Evolutionary conservation across 2,113 vertebrate genomes (phyloP).

Genomic region (Vombatus ursinus): DNA sequence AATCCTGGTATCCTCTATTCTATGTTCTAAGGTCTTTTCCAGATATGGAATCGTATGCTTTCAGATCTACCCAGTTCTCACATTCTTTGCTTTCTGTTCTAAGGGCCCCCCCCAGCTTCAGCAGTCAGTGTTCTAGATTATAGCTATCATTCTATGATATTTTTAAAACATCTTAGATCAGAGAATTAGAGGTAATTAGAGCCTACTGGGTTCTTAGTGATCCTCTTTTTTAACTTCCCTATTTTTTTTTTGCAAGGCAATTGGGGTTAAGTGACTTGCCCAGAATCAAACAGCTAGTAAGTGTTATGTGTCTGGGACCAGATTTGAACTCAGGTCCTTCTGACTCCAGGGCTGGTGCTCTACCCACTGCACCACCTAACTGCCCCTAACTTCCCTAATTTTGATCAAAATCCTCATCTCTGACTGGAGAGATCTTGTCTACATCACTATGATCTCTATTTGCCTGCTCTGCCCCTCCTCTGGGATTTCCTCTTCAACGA

Average conservation of each 20-base stretch:
- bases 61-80: background rate
- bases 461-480: too few species aligned
- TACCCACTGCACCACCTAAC: too few species aligned
- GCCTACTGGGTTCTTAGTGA: too few species aligned
- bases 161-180: background rate
- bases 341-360: too few species aligned
- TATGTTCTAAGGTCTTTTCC: background rate
- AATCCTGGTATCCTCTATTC: background rate
- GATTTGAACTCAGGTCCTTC: too few species aligned
- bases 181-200: background rate
- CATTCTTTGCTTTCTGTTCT: background rate
- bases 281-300: too few species aligned
- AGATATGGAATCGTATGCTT: background rate
- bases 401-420: background rate
- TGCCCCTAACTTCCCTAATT: background rate
- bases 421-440: background rate
- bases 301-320: too few species aligned
- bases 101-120: background rate
- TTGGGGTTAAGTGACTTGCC: too few species aligned
- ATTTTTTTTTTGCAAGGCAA: too few species aligned
- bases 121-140: background rate
- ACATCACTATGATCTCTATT: background rate
- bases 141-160: background rate
- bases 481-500: rapidly evolving
- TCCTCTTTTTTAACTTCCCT: background rate